Conservation (phyloP, 1,140 invertebrate species). For the Papilio dardanus region DNA sequence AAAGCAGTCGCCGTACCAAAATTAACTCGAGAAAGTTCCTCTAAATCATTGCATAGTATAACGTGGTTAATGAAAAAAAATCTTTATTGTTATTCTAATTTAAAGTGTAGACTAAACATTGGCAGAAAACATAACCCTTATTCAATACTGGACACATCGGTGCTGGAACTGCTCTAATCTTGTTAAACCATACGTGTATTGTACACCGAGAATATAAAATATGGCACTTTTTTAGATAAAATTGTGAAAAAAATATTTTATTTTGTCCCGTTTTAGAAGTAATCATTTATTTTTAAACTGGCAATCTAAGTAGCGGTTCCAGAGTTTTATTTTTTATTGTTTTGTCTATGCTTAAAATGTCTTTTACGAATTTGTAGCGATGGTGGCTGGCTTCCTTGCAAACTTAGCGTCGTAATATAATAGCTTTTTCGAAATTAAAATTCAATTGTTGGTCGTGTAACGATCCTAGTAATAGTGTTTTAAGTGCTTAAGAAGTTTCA, state of each 20-base stretch:
- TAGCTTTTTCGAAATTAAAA: constrained; percentile 69
- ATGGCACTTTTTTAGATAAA: not conserved
- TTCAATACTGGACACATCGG: too few relatives aligned
- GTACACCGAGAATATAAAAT: not conserved
- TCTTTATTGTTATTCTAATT: too few relatives aligned
- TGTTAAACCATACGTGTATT: not conserved
- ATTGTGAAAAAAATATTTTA: not conserved
- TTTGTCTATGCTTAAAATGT: constrained; percentile 79
- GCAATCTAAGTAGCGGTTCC: constrained; percentile 32
- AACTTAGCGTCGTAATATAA: constrained; percentile 80
- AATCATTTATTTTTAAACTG: constrained; percentile 23
- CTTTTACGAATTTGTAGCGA: constrained; percentile 83
- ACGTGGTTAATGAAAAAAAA: too few relatives aligned
- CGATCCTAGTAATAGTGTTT: constrained; percentile 72
- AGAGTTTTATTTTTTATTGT: constrained; percentile 57
- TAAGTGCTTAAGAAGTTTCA: constrained; percentile 78
- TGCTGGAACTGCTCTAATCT: too few relatives aligned
- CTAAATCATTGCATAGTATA: too few relatives aligned
- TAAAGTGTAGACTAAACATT: too few relatives aligned
- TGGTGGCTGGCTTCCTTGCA: constrained; percentile 82
- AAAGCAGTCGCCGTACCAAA: too few relatives aligned
- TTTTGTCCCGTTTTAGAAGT: not conserved
- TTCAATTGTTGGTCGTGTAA: constrained; percentile 62
- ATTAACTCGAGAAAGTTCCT: too few relatives aligned
- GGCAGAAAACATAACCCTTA: too few relatives aligned